Conservation (phyloP, 2,797 vertebrate species). For the Myotis planiceps region DNA sequence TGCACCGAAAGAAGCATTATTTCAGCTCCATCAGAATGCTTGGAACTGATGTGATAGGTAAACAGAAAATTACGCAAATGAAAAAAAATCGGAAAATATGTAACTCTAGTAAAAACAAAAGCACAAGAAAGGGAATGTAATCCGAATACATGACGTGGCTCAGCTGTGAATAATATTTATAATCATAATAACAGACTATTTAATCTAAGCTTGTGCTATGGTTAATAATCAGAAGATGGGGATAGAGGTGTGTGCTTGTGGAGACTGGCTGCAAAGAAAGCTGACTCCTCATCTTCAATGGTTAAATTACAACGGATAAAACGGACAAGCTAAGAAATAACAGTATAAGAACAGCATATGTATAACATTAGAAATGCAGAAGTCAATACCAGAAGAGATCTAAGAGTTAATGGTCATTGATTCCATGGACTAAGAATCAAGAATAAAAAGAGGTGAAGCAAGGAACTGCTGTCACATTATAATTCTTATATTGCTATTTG, state of each 20-base stretch:
- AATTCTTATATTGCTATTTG: neutral
- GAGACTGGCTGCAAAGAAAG: neutral
- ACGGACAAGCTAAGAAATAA: neutral
- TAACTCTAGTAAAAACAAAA: slow-evolving; percentile 23
- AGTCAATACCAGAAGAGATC: neutral
- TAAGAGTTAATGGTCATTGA: neutral
- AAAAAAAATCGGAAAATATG: neutral
- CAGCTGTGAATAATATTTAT: neutral
- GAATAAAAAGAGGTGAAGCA: neutral
- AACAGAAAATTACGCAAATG: neutral
- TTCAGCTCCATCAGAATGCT: neutral
- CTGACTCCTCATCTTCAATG: neutral
- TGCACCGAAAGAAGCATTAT: neutral
- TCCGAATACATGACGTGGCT: neutral
- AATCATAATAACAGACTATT: neutral
- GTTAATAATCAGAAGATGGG: neutral
- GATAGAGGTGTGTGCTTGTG: neutral
- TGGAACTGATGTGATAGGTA: neutral
- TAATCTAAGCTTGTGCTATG: neutral
- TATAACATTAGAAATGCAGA: neutral
- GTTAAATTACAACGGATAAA: neutral
- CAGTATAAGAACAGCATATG: neutral
- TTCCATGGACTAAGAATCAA: neutral
- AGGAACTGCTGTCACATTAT: neutral
- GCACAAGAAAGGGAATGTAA: neutral